Base-by-base conservation (phyloP, 2,888 invertebrate species). In the Polietes domitor region DNA sequence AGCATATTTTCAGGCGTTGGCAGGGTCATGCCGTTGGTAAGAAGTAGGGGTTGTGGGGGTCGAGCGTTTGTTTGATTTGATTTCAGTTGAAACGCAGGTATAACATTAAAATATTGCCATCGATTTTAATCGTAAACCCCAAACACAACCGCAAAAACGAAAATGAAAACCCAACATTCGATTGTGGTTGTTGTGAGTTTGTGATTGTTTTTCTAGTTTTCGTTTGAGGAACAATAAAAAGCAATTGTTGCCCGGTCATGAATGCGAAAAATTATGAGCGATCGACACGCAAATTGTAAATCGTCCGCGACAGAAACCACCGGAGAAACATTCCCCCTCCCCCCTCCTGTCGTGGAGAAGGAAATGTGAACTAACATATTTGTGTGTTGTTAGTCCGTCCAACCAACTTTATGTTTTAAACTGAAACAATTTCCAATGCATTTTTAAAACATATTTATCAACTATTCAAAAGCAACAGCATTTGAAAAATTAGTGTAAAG, bases 251-350 rank as follows among this genome's bases (percentile, higher is more conserved):
- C 72, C 78, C 77, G 58, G 65, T 77, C 83, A 85, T 85, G 80
- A 83, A 78, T 82, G 80, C 77, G 77, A 76, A 77, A 86, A 87
- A 86, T 87, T 87, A 87, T 86, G 87, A 86, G 86, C 85, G 83
- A 87, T 86, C 87, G 83, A 85, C 87, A 87, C 86, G 87, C 87
- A 83, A 86, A 82, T 84, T 84, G 63, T 77, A 77, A 77, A 74
- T 79, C 12, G 68, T 79, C 68, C n/a, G 37, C 12, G 28, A n/a
- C 50, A 53, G 37, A 37, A 37, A n/a, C 55, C 32, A 50, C 28
- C 70, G 41, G 28, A 2, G 37, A n/a, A 9, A 37, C 41, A 83
- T 63, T 19, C 32, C 65, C 65, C 53, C 58, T 58, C 15, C 24
- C 21, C 2, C 17, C 53, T 19, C 7, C 58, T 26, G 26, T n/a